A percentile compares a stretch with the other conserved stretches of the same genome.
These are phyloP conservation scores for Manis pentadactyla DNA, from an alignment of 2,797 vertebrate genomes.

Conservation along the genomic window DNA sequence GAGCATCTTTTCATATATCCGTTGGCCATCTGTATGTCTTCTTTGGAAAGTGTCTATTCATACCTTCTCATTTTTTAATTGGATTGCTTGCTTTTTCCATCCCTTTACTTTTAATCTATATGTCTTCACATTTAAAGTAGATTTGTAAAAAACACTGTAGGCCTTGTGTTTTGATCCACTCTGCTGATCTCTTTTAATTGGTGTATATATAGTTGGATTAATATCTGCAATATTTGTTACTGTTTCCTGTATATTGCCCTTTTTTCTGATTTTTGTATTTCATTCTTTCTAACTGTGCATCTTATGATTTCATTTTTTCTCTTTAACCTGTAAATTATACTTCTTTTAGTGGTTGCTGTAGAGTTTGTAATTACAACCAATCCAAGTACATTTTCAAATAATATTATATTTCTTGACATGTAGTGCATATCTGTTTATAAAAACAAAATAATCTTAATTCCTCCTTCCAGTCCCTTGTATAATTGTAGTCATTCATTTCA, in stretches of 20 bases:
- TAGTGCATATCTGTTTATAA: neutral
- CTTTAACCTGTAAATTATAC: neutral
- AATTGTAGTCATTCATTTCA: neutral
- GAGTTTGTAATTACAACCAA: neutral
- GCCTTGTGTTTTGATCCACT: neutral
- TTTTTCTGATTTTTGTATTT: neutral
- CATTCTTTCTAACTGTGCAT: neutral
- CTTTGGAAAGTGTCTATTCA: neutral
- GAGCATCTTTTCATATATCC: neutral
- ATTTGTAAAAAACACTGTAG: neutral
- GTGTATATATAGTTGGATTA: neutral
- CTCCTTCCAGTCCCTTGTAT: neutral
- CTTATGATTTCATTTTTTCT: neutral
- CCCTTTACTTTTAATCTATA: neutral
- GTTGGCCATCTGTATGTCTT: neutral
- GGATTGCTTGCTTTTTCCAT: neutral
- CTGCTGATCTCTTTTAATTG: neutral
- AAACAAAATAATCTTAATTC: neutral
- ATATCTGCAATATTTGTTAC: neutral
- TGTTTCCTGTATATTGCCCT: neutral
- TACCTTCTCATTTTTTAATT: neutral
- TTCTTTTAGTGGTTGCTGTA: neutral
- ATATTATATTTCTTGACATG: neutral
- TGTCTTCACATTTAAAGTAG: neutral
- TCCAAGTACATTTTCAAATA: neutral